Conservation (phyloP, 2,113 vertebrate genomes). For the Python bivittatus region DNA sequence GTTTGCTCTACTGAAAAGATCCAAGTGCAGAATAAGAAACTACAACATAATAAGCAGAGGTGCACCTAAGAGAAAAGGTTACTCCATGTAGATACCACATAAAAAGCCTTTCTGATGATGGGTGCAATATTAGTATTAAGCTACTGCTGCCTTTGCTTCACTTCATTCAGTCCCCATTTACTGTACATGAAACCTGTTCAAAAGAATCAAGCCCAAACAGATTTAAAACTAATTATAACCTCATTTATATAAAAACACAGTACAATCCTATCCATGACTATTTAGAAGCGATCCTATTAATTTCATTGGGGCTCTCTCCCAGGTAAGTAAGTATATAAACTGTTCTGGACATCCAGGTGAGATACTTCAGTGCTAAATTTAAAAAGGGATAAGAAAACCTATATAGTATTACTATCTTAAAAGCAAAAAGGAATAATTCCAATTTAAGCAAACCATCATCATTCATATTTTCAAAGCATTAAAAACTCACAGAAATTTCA, state of each 20-base stretch:
- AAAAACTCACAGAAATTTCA: neutral
- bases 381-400: neutral
- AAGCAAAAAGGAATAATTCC: neutral
- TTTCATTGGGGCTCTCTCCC: neutral
- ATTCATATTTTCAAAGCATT: neutral
- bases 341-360: neutral
- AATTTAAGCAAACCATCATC: neutral
- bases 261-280: neutral
- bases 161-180: conserved; percentile 69
- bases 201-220: conserved; percentile 70
- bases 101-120: conserved; percentile 74
- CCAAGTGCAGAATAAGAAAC: conserved; percentile 53
- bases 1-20: conserved; percentile 46
- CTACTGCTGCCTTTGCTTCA: conserved; percentile 69
- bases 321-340: conserved; percentile 22
- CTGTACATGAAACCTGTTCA: conserved; percentile 67
- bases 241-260: conserved; percentile 35
- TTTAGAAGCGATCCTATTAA: neutral
- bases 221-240: conserved; percentile 52
- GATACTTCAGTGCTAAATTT: neutral
- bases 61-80: conserved; percentile 71
- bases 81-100: conserved; percentile 56
- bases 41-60: conserved; percentile 59
- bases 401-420: neutral
- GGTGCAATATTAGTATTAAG: conserved; percentile 73